These are phyloP conservation scores for Halichoerus grypus DNA, from an alignment of 2,113 vertebrate genomes.

Conservation along the genomic window DNA sequence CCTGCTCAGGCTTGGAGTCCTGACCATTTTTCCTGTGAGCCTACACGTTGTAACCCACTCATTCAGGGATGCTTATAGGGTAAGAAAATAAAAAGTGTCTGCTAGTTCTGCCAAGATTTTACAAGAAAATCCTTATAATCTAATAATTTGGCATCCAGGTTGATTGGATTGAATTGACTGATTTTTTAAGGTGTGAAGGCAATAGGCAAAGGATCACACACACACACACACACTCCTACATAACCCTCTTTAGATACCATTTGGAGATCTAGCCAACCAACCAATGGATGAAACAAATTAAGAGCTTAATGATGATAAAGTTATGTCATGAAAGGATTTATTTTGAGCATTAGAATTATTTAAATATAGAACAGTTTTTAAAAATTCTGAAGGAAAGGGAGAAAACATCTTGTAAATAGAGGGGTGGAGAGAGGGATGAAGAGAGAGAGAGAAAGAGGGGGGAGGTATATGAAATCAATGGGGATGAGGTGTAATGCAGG, in stretches of 20 bases:
- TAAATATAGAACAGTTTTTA: not conserved
- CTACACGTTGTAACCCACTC: not conserved
- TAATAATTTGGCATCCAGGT: not conserved
- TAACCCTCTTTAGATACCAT: not conserved
- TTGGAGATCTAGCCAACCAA: not conserved
- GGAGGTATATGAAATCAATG: not conserved
- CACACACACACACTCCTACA: no score
- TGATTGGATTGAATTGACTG: not conserved
- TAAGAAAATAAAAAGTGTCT: no score
- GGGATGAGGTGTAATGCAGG: accelerated
- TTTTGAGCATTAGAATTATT: not conserved
- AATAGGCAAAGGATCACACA: not conserved
- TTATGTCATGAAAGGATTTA: not conserved
- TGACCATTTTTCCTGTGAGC: accelerated
- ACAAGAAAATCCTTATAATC: not conserved
- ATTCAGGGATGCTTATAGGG: not conserved
- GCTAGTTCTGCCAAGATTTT: not conserved
- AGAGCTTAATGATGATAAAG: not conserved
- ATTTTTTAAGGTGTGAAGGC: not conserved
- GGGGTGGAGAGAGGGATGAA: not conserved
- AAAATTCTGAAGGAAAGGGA: not conserved
- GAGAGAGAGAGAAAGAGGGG: not conserved
- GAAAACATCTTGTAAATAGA: not conserved
- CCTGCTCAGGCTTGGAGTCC: not conserved
- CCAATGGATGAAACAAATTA: not conserved